These are phyloP conservation scores for Adelosebastes latens DNA, from an alignment of 2,797 vertebrate species.

Conservation along the genomic window DNA sequence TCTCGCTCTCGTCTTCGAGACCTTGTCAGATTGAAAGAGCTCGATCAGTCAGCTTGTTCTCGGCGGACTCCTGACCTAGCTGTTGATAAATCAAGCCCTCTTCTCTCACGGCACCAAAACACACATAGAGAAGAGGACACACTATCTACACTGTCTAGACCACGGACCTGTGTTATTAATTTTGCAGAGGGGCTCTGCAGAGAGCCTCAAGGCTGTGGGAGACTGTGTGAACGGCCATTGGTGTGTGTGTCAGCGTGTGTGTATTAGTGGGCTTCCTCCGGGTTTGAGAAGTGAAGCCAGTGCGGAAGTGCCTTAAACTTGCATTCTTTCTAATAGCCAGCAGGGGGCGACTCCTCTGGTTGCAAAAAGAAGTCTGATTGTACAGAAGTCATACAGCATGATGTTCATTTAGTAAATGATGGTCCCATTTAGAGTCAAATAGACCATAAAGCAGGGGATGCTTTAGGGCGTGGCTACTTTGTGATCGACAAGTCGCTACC, in stretches of 20 bases:
- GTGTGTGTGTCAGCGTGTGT: not conserved
- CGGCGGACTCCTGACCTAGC: conserved; percentile 32
- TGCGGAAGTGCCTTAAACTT: not conserved
- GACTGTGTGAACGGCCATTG: not conserved
- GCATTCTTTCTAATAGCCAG: too few relatives aligned
- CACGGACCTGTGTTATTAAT: conserved; percentile 47
- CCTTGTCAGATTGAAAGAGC: conserved; percentile 56
- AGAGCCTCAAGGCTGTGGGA: conserved; percentile 11
- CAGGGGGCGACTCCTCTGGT: too few relatives aligned
- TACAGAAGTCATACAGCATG: too few relatives aligned
- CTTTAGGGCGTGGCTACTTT: too few relatives aligned
- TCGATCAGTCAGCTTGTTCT: conserved; percentile 53
- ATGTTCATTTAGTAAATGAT: too few relatives aligned
- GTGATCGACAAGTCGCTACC: too few relatives aligned
- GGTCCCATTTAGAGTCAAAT: too few relatives aligned
- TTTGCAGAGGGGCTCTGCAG: conserved; percentile 37
- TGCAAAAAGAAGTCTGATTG: too few relatives aligned
- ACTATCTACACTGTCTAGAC: conserved; percentile 36
- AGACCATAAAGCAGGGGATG: too few relatives aligned
- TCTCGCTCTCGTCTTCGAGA: conserved; percentile 36
- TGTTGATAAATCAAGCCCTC: conserved; percentile 64
- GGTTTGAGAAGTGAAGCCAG: not conserved
- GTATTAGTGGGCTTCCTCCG: not conserved
- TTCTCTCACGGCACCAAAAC: conserved; percentile 49
- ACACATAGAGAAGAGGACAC: conserved; percentile 32